Conservation (phyloP, 2,797 vertebrate genomes). For the Gymnoscopelus braueri region DNA sequence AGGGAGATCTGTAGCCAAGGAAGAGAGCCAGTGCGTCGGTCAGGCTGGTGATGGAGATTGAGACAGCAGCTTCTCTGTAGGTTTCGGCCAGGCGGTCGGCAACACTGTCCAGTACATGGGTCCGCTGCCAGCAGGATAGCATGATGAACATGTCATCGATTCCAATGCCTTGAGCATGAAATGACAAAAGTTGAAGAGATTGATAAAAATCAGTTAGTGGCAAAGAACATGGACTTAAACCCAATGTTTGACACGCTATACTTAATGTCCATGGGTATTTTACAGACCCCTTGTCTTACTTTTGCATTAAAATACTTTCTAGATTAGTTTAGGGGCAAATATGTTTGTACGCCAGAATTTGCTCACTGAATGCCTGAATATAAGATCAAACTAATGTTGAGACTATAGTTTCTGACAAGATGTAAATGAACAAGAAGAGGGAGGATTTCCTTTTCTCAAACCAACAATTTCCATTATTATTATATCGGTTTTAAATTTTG, state of each 20-base stretch:
- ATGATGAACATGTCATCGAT: constrained; percentile 92
- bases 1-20: constrained; percentile 83
- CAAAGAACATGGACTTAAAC: neutral
- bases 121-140: constrained; percentile 89
- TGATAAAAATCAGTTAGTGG: neutral
- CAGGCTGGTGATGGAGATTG: constrained; percentile 87
- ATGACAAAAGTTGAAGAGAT: neutral
- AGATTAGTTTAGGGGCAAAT: no score
- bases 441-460: neutral
- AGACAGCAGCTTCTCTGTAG: constrained; percentile 84
- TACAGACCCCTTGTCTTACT: no score
- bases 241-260: neutral
- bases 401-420: neutral
- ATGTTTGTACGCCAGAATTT: no score
- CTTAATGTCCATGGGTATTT: no score
- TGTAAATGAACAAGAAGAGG: neutral
- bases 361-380: no score
- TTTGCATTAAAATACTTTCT: no score
- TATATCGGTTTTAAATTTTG: neutral
- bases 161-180: constrained; percentile 81
- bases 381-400: no score
- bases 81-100: constrained; percentile 75
- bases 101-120: constrained; percentile 62
- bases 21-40: constrained; percentile 87
- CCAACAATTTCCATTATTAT: neutral